Evolutionary conservation across 1,140 invertebrate genomes (phyloP).

Genomic region (Aphelenchoides fujianensis): DNA sequence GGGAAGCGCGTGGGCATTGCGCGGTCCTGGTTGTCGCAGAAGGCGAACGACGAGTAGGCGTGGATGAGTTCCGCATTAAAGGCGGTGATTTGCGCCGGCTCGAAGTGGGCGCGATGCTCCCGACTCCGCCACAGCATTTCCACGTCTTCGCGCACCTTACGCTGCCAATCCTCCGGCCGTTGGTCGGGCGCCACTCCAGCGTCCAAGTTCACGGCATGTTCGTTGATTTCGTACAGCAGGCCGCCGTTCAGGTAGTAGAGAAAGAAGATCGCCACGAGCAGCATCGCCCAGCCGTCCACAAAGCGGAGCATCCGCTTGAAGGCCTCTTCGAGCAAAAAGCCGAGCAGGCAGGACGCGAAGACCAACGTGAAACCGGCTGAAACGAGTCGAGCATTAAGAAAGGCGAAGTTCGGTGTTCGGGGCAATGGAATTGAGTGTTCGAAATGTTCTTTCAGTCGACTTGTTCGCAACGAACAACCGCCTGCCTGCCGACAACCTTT

Average conservation of each 20-base stretch:
- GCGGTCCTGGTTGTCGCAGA: conserved; percentile 3
- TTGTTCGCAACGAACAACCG: too few relatives aligned
- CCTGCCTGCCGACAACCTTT: too few relatives aligned
- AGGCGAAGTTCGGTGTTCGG: too few relatives aligned
- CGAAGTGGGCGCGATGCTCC: not conserved
- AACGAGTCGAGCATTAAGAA: too few relatives aligned
- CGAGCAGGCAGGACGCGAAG: not conserved
- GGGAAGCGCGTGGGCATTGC: not conserved
- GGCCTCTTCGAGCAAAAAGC: not conserved
- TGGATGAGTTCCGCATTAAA: not conserved
- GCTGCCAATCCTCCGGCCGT: not conserved
- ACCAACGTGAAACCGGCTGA: not conserved
- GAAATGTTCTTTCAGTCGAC: not conserved
- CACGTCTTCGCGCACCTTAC: not conserved
- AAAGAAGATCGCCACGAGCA: not conserved
- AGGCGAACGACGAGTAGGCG: not conserved
- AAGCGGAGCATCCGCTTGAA: not conserved
- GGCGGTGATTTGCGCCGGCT: not conserved
- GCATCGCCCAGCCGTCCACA: not conserved
- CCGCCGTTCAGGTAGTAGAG: not conserved
- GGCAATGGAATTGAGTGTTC: too few relatives aligned
- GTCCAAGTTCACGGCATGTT: not conserved
- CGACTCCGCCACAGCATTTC: not conserved
- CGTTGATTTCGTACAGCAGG: not conserved
- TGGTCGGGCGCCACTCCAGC: not conserved